phyloP scores from a whole-genome alignment of 2,797 vertebrate species.

The Danio choprae region DNA sequence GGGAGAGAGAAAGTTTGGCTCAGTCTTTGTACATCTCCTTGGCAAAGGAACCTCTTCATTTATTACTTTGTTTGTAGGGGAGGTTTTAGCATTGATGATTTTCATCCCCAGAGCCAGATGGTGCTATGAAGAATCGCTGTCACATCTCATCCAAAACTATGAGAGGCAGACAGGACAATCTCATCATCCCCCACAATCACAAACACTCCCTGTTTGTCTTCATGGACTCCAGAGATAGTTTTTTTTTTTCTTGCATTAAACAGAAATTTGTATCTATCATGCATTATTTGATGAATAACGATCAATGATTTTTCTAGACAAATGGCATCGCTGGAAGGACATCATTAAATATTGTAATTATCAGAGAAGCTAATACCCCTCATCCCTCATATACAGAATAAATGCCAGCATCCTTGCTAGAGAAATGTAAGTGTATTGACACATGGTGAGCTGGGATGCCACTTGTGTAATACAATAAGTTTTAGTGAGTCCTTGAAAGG shows the following conservation, averaged over 20 bases:
- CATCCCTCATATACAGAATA: background rate
- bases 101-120: constrained; percentile 44
- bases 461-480: constrained; percentile 29
- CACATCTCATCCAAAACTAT: constrained; percentile 13
- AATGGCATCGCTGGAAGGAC: background rate
- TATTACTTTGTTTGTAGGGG: constrained; percentile 41
- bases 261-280: background rate
- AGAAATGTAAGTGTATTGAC: constrained; percentile 18
- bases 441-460: background rate
- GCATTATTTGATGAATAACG: background rate
- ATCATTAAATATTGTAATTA: background rate
- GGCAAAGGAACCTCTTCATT: constrained; percentile 43
- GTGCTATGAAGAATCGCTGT: constrained; percentile 20
- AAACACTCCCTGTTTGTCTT: constrained; percentile 15
- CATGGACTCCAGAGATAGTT: background rate
- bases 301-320: background rate
- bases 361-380: constrained; percentile 1
- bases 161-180: background rate
- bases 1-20: constrained; percentile 19
- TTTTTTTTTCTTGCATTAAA: background rate
- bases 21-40: constrained; percentile 40
- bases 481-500: constrained; percentile 50
- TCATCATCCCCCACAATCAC: constrained; percentile 25
- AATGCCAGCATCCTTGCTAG: constrained; percentile 7
- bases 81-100: constrained; percentile 37